These are phyloP conservation scores for Aelia acuminata DNA, from an alignment of 2,888 invertebrate species.

Conservation along the genomic window DNA sequence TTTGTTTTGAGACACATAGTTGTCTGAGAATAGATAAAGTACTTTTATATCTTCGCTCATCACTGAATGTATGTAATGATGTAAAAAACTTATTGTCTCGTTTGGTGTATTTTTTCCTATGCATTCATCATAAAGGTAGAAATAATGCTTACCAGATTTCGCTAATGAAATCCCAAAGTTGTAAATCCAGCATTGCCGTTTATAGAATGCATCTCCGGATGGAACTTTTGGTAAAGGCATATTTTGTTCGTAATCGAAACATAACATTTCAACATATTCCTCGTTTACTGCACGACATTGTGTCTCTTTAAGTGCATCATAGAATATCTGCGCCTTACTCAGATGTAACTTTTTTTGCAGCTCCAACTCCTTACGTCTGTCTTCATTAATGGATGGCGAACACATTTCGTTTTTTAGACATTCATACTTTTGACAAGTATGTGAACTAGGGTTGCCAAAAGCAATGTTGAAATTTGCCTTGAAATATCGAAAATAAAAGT, in stretches of 20 bases:
- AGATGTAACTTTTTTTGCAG: no score
- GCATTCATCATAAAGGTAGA: conserved; percentile 58
- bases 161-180: conserved; percentile 41
- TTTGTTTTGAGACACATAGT: conserved; percentile 53
- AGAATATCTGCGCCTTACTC: not conserved
- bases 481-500: not conserved
- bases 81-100: conserved; percentile 51
- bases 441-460: not conserved
- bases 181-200: conserved; percentile 47
- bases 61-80: conserved; percentile 49
- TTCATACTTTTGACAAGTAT: not conserved
- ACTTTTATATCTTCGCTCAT: conserved; percentile 32
- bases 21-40: conserved; percentile 54
- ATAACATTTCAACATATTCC: no score
- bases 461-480: not conserved
- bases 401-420: not conserved
- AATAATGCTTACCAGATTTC: conserved; percentile 33
- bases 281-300: not conserved
- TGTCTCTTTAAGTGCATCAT: not conserved
- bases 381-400: not conserved
- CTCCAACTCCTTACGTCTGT: not conserved
- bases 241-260: no score
- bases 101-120: conserved; percentile 58
- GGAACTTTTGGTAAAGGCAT: conserved; percentile 14
- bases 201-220: conserved; percentile 56